Base-by-base conservation (phyloP, 2,888 invertebrate genomes). In the Plagodis dolabraria region DNA sequence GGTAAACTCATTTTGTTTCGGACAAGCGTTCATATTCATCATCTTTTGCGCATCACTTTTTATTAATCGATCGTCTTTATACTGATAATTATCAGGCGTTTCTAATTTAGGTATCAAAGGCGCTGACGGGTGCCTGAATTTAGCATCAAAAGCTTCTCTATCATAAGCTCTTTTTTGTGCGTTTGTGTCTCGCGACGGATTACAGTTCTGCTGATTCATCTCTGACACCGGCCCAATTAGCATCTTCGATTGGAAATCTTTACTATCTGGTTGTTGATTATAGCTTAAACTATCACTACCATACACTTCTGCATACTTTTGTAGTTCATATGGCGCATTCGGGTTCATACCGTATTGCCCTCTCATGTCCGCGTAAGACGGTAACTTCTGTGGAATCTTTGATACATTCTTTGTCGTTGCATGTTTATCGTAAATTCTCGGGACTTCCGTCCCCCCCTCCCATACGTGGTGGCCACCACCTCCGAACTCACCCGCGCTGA, bases 381-480 rank as follows among this genome's bases (percentile, higher is more conserved):
- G 89, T 74, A 90, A 80, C 72, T 90, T 91, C 65, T 90, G 90
- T 79, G 85, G 78, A 77, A 83, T 77, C 79, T 89, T 90, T 57
- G 85, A 71, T 73, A 82, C 77, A 70, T 81, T 87, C 67, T 87
- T 89, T 62, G 83, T 75, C 68, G 82, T 73, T 78, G 76, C 81
- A 65, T 87, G 85, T 75, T 88, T 89, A 77, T 87, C 85, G 77
- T 83, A 87, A 83, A 74, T 72, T 83, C 83, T 85, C 73, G 85
- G 82, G 84, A 83, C 80, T 52, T 86, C 83, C 63, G 90, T 93
- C 81, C 94, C 94, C 83, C 94, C 94, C 83, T 94, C 94, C 94
- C 95, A 95, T 88, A 94, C 94, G 93, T 94, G 95, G 93, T 94
- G 94, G 95, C 95, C 95, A 95, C 95, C 95, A 95, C 95, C 95